Conservation (phyloP, 2,113 vertebrate genomes). For the Cyanocitta stelleri region DNA sequence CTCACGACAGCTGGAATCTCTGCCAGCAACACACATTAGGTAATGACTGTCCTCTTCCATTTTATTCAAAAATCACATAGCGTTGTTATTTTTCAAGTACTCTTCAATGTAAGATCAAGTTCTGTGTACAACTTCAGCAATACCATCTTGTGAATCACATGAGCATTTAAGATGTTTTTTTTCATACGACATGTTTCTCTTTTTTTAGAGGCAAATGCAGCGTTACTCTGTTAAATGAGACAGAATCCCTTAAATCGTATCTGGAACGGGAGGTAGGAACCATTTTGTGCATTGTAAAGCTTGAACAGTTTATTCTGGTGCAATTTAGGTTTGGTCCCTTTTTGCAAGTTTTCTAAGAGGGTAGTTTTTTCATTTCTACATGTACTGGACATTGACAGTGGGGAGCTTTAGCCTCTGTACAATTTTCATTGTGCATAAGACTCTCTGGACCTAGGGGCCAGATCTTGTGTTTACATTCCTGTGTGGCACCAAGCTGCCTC, state of each 20-base stretch:
- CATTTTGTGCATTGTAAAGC: constrained; percentile 4
- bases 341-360: background rate
- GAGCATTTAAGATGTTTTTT: background rate
- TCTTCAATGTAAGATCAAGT: background rate
- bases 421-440: background rate
- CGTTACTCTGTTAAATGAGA: constrained; percentile 95
- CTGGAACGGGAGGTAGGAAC: constrained; percentile 91
- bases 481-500: background rate
- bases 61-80: background rate
- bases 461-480: background rate
- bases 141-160: background rate
- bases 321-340: background rate
- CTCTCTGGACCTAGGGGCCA: background rate
- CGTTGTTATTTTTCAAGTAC: background rate
- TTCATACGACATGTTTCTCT: constrained; percentile 1
- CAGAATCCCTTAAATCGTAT: constrained; percentile 94
- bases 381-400: background rate
- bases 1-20: constrained; percentile 91
- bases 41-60: constrained; percentile 27
- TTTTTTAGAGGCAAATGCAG: constrained; percentile 92
- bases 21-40: constrained; percentile 97
- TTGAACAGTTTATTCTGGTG: background rate
- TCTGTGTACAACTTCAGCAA: background rate
- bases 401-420: background rate
- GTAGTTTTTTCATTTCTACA: background rate